Conservation (phyloP, 1,140 invertebrate genomes). For the Sarcophaga peregrina region DNA sequence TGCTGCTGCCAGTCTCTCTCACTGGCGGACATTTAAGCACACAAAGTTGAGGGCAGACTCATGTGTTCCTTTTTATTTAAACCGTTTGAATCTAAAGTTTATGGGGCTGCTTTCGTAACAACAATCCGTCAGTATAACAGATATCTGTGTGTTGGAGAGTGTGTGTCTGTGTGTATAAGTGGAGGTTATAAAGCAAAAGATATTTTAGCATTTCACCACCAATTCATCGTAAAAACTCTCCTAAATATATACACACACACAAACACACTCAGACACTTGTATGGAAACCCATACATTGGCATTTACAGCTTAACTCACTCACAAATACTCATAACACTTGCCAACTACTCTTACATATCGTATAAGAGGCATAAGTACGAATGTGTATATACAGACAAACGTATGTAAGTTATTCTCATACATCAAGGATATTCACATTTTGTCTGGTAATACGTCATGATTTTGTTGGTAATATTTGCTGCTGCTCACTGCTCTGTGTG, state of each 20-base stretch:
- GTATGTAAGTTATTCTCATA: constrained; percentile 13
- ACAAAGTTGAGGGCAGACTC: not conserved
- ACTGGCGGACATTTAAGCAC: not conserved
- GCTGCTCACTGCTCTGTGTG: not conserved
- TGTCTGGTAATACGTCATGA: constrained; percentile 39
- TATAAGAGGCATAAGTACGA: not conserved
- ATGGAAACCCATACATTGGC: too few species aligned
- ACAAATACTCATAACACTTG: too few species aligned
- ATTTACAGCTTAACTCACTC: too few species aligned
- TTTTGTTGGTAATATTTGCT: constrained; percentile 3
- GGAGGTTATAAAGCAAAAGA: constrained; percentile 28
- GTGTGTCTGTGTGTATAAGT: constrained; percentile 17
- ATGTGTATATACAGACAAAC: too few species aligned
- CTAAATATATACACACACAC: not conserved
- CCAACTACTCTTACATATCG: not conserved
- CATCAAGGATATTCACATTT: constrained; percentile 39
- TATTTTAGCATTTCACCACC: constrained; percentile 40
- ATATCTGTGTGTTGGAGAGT: not conserved
- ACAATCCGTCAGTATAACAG: not conserved
- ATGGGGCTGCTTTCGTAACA: not conserved
- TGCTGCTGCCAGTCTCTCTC: not conserved
- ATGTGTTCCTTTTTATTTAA: constrained; percentile 31
- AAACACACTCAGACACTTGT: too few species aligned
- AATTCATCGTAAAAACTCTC: not conserved
- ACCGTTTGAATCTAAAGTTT: constrained; percentile 31